Base-by-base conservation (phyloP, 2,888 invertebrate species). In the Tuta absoluta region DNA sequence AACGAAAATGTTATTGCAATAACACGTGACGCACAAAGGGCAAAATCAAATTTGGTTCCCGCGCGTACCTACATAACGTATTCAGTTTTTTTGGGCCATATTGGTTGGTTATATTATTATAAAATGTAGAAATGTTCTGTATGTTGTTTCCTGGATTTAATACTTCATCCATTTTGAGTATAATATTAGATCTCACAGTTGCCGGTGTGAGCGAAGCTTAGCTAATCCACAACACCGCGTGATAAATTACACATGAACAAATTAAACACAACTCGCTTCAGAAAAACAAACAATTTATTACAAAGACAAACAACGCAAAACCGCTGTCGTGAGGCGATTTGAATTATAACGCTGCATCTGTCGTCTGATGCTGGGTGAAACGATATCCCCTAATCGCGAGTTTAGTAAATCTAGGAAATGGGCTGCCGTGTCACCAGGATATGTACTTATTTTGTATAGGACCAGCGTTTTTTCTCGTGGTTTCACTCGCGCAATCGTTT, bases 211-310 rank as follows among this genome's bases (percentile, higher is more conserved):
- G 81, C 72, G 82, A 83, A 80, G 79, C 73, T 71, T 71, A 74
- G 75, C 78, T 87, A 86, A 87, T 87, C 85, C 82, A 74, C 75
- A 75, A 69, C 71, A 80, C 77, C 77, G 75, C 75, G 80, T 87
- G 86, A 89, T 82, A 86, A 86, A 87, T 89, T 85, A 84, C 84
- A 75, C 69, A 65, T 67, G 80, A 78, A 83, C 84, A 86, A 86
- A 88, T 87, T 84, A 86, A 84, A 76, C 74, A 78, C 73, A 78
- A 77, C 78, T 75, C 75, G 73, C 73, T 76, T 71, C 76, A 77
- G 82, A 84, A 85, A 87, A 87, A 88, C 86, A 85, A 85, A 85
- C 81, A 84, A 87, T 87, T 87, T 86, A 80, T 88, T 85, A 85
- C 77, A 78, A 81, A 83, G 86, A 86, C 82, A 81, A 84, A 85